Base-by-base conservation (phyloP, 2,113 vertebrate species). In the Ctenomys sociabilis region DNA sequence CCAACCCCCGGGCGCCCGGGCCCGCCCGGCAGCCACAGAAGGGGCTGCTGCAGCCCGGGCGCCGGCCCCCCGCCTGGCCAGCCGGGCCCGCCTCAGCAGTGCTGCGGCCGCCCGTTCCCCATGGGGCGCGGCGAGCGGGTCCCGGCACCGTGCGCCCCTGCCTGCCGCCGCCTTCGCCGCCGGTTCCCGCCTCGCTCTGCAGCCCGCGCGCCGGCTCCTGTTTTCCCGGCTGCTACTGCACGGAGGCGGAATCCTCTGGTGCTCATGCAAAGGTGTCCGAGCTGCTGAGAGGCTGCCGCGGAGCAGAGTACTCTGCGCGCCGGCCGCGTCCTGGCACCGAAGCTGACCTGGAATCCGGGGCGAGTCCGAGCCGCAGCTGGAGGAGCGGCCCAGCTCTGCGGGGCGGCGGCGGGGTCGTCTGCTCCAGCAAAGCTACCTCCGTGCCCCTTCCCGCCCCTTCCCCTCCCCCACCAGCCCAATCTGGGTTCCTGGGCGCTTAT, bases 51-150 rank as follows among this genome's bases (percentile, higher is more conserved):
- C 96, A 97, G 96, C 96, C 95, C 82, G 78, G 94, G 90, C 92
- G 94, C 96, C 91, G 89, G 64, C 24, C 87, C 95, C 91, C 81
- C 72, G 94, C 96, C 97, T 94, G 94, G 96, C 96, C 96, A 59
- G 87, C 96, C 22, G 64, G 94, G 95, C 93, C 93, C 19, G 95
- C 96, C 87, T 97, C 96, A 97, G 95, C 95, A 85, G 93, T 93
- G 61, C 96, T 35, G 80, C 97, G 97, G 95, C 96, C 94, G 85
- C 94, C 61, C 95, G 84, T 83, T 96, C 95, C 97, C 97, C 98
- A 98, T 98, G 77, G 96, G 95, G 96, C 90, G 91, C 96, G 96
- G 97, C 93, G 91, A 97, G 96, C 94, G 89, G 95, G 97, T 81
- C 97, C 97, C 93, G 96, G 97, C 97, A 97, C 97, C 9, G 95